Conservation (phyloP, 2,113 vertebrate species). For the Bagarius yarrelli region DNA sequence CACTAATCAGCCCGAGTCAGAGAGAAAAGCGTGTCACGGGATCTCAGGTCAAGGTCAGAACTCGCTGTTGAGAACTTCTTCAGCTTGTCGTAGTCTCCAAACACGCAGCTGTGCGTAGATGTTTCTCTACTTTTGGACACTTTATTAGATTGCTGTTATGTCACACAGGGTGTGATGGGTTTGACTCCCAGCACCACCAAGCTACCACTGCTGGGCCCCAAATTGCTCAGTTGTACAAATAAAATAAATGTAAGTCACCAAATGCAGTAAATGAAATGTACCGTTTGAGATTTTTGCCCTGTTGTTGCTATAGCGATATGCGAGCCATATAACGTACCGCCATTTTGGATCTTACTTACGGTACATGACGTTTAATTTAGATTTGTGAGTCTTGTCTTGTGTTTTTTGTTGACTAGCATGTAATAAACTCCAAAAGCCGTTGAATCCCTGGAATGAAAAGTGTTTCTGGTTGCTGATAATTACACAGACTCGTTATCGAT, state of each 20-base stretch:
- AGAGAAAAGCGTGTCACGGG: conserved; percentile 65
- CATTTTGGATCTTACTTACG: no score
- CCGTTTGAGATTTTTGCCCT: background rate
- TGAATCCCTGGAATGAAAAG: background rate
- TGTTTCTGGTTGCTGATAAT: background rate
- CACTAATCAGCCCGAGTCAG: conserved; percentile 66
- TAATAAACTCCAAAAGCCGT: no score
- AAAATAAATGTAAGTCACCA: no score
- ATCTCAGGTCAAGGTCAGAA: conserved; percentile 56
- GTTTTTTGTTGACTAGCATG: no score
- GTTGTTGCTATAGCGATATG: background rate
- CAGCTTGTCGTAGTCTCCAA: conserved; percentile 6
- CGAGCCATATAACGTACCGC: background rate
- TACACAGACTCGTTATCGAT: background rate
- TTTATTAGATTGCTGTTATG: background rate
- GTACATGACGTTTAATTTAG: no score
- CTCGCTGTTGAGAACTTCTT: conserved; percentile 61
- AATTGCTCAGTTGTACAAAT: no score
- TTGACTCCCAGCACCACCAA: no score
- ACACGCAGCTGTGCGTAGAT: background rate
- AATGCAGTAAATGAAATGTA: no score
- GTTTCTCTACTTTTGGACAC: background rate
- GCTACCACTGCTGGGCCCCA: no score
- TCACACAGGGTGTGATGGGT: background rate
- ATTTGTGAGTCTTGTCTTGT: no score